Evolutionary conservation across 2,113 vertebrate species (phyloP), one percentile per base, ranked within the genome.

Genomic region (Lepidothrix coronata): DNA sequence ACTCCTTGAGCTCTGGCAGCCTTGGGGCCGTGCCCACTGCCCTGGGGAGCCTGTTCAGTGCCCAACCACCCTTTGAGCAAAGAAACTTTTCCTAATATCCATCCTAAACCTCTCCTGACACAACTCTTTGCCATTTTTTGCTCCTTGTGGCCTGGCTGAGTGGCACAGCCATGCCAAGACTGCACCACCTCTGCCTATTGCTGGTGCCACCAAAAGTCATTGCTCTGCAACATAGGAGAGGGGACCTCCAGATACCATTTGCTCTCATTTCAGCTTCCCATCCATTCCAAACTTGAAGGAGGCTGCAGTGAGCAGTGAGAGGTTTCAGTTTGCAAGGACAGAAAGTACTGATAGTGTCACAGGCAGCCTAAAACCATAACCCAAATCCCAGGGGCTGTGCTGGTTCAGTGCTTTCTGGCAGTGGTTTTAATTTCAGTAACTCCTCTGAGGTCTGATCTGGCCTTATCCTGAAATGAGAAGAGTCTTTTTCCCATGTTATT

Each of bases 81-180:
- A 63, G 48, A 27, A 33, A 8, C 9, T 83, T 9, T 35, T 19
- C 30, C 25, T 70, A 2, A 41, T 35, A 19, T 11, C 48, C 55
- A 31, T 10, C 25, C 39, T 3, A 67, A 35, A 0, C 8, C n/a
- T 7, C 12, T 5, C 30, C 24, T 14, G 39, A 0, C 6, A 3
- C 41, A 76, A 14, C 11, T 76, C 65, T 14, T 3, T 31, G 25
- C 11, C 55, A 43, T 23, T 76, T 83, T 41, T 48, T 13, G 14
- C 6, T 72, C 1, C 27, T 61, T 19, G 12, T 48, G 65, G 7
- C 33, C 77, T 91, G 61, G 12, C 14, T 39, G 44, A 55, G 25
- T 6, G 67, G 10, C 44, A 70, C 17, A 72, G 3, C 21, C 33
- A 3, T 3, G 17, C 20, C 71, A 59, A 63, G n/a, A 5, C 10